Conservation (phyloP, 2,888 invertebrate species). For the Agrotis clavis region DNA sequence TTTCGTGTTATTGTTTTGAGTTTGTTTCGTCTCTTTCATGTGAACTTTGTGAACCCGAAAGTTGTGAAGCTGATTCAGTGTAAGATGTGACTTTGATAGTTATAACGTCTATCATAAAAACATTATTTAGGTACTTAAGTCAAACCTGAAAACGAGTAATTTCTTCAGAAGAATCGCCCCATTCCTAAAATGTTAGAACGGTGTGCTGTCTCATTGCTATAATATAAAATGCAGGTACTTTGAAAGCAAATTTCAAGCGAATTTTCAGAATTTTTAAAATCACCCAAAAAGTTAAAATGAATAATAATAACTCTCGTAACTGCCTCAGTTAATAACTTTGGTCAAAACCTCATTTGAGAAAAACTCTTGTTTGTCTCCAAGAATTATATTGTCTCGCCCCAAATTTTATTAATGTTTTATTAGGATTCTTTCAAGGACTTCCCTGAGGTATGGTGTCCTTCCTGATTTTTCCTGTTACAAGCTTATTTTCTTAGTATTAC, state of each 20-base stretch:
- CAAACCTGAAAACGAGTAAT: too few relatives aligned
- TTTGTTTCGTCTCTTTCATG: conserved; percentile 37
- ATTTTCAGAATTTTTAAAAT: too few relatives aligned
- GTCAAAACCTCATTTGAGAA: conserved; percentile 33
- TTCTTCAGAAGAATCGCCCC: too few relatives aligned
- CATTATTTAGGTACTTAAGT: too few relatives aligned
- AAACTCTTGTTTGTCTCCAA: conserved; percentile 57
- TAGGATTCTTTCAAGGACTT: conserved; percentile 48
- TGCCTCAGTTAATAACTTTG: conserved; percentile 51
- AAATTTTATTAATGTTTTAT: conserved; percentile 65
- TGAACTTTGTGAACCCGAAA: conserved; percentile 23
- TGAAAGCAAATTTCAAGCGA: too few relatives aligned
- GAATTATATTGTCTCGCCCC: conserved; percentile 62
- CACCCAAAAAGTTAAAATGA: conserved; percentile 2
- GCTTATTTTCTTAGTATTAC: conserved; percentile 13
- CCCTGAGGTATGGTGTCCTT: conserved; percentile 29
- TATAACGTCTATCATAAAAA: neutral
- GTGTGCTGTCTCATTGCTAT: too few relatives aligned
- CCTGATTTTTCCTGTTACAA: conserved; percentile 28
- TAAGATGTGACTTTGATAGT: neutral
- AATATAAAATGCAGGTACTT: too few relatives aligned
- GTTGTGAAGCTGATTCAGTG: conserved; percentile 9
- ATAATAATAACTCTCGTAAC: conserved; percentile 6
- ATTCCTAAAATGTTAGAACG: too few relatives aligned
- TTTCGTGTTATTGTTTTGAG: conserved; percentile 15